Base-by-base conservation (phyloP, 2,888 invertebrate species). In the Noctuana brunneofusca region DNA sequence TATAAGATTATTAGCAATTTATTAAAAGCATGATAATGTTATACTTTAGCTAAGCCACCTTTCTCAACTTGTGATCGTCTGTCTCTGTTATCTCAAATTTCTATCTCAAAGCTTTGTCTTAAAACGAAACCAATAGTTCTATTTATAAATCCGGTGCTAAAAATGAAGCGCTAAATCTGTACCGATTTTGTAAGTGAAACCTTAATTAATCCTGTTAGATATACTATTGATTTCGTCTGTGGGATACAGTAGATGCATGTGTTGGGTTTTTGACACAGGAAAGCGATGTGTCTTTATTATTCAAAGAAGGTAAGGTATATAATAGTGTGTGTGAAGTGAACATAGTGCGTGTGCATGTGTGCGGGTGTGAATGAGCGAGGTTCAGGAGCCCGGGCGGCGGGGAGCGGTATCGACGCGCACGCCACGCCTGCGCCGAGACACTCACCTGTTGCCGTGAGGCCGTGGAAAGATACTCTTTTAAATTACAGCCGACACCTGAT, bases 361-460 rank as follows among this genome's bases (percentile, higher is more conserved):
- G 87, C 78, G 83, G 70, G 80, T 80, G 84, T 89, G 89, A 88
- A 88, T 89, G 89, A 86, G 81, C 78, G 76, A 76, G 79, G 79
- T 75, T 68, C 64, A 70, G 71, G 70, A 68, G 75, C 77, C 64
- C 68, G 71, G 72, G 71, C 69, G 73, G 70, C 75, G 73, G 79
- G 80, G 82, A 64, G 85, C 72, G 84, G 87, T 87, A 88, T 88
- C 84, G 90, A 89, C 88, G 84, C 80, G 86, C 78, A 74, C 81
- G 85, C 79, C 86, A 82, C 90, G 89, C 89, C 75, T 87, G 89
- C 89, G 89, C 84, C 72, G 76, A 74, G 72, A 71, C 70, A 68
- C 75, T 80, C 87, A 91, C 90, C 89, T 91, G 90, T 91, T 91
- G 90, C 89, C 84, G 85, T 79, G 76, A 88, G 84, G 81, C 84